Percentiles rank a stretch among this genome's conserved stretches.
Conservation (phyloP, 2,113 vertebrate species). For the Trochalopteron elliotii region DNA sequence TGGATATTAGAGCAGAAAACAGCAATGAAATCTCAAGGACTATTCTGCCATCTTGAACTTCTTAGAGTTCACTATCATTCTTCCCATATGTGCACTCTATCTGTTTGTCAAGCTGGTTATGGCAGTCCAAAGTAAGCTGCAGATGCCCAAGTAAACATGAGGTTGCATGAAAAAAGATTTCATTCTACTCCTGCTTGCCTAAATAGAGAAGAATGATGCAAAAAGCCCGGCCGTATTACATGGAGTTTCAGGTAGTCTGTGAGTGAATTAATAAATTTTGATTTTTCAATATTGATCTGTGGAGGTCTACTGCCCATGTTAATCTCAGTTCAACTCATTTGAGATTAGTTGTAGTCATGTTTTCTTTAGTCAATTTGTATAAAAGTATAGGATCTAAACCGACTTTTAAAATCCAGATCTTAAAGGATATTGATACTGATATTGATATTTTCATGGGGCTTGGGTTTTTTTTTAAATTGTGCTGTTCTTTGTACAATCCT, state of each 20-base stretch:
- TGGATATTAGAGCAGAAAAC: background rate
- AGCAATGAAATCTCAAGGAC: background rate
- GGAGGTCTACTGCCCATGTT: background rate
- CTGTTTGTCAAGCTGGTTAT: background rate
- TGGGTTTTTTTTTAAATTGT: background rate
- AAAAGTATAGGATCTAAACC: background rate
- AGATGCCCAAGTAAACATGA: background rate
- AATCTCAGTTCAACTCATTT: background rate
- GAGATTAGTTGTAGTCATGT: background rate
- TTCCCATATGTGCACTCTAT: background rate
- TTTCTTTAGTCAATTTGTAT: background rate
- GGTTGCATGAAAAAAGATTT: background rate
- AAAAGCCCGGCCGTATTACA: background rate
- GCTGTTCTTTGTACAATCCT: background rate
- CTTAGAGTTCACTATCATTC: background rate
- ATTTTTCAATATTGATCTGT: background rate
- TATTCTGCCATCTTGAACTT: background rate
- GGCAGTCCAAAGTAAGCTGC: background rate
- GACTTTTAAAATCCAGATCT: background rate
- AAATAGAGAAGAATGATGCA: background rate
- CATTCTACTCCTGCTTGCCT: background rate
- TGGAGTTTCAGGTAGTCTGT: background rate
- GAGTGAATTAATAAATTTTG: background rate
- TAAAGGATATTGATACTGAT: background rate
- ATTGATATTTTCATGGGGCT: background rate